A percentile compares a stretch with the other conserved stretches of the same genome.
Evolutionary conservation across 1,140 invertebrate species (phyloP).

Genomic region (Scaptodrosophila lebanonensis): DNA sequence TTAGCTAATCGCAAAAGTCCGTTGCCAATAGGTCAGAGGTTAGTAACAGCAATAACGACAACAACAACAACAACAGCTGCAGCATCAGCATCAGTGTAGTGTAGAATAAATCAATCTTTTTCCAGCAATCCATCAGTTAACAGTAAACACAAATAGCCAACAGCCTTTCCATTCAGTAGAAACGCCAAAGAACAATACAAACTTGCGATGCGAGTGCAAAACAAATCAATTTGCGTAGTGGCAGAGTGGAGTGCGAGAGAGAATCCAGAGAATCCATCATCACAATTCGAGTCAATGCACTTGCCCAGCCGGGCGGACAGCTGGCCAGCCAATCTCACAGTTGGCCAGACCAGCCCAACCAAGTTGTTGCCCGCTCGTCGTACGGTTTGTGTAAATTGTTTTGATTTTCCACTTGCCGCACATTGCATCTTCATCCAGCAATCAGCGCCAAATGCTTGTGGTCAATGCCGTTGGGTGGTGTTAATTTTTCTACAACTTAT

Average conservation of each 20-base stretch:
- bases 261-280: too few species aligned
- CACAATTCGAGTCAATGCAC: slow-evolving; percentile 69
- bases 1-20: too few species aligned
- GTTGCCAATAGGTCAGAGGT: too few species aligned
- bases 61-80: too few species aligned
- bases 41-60: too few species aligned
- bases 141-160: slow-evolving; percentile 52
- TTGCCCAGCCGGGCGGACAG: slow-evolving; percentile 44
- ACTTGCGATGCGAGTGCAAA: slow-evolving; percentile 37
- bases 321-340: slow-evolving; percentile 23
- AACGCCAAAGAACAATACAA: slow-evolving; percentile 17
- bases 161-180: slow-evolving; percentile 11
- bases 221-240: slow-evolving; percentile 61
- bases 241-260: not conserved
- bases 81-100: slow-evolving; percentile 14
- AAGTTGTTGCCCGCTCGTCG: slow-evolving; percentile 11
- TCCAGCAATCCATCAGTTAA: slow-evolving; percentile 49
- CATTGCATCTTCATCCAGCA: not conserved
- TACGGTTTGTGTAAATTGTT: slow-evolving; percentile 69
- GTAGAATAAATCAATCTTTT: slow-evolving; percentile 63
- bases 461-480: slow-evolving; percentile 61
- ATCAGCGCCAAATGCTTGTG: slow-evolving; percentile 33
- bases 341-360: slow-evolving; percentile 4
- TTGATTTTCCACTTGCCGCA: slow-evolving; percentile 42
- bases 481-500: slow-evolving; percentile 74